Evolutionary conservation across 2,888 invertebrate species (phyloP).

Genomic region (Tetropium fuscum): DNA sequence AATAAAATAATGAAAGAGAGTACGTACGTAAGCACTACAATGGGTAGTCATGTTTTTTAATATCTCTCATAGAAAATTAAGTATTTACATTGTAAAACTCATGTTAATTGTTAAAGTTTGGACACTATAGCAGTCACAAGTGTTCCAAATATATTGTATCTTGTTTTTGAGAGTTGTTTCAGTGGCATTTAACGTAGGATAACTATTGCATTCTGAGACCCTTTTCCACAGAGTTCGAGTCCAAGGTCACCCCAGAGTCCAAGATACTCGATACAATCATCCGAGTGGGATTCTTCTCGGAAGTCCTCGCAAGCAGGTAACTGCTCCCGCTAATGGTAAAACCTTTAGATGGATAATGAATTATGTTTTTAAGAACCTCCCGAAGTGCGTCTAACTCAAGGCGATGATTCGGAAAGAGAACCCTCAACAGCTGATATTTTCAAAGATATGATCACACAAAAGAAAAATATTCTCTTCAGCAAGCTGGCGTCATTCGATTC

Average conservation of each 20-base stretch:
- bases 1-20: too few relatives aligned
- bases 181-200: too few relatives aligned
- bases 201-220: too few relatives aligned
- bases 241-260: conserved; percentile 77
- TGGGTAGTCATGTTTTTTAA: too few relatives aligned
- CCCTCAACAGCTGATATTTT: conserved; percentile 93
- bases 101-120: conserved; percentile 16
- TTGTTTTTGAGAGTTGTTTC: too few relatives aligned
- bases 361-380: conserved; percentile 67
- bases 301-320: conserved; percentile 77
- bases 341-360: neutral
- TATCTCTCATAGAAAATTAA: too few relatives aligned
- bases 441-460: conserved; percentile 93
- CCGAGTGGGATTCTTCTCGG: conserved; percentile 70
- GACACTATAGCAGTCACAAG: too few relatives aligned
- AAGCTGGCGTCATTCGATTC: conserved; percentile 92
- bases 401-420: conserved; percentile 73
- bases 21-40: too few relatives aligned
- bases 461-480: conserved; percentile 86
- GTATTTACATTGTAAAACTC: too few relatives aligned
- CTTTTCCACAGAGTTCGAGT: conserved; percentile 70
- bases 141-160: too few relatives aligned
- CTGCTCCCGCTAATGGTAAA: neutral
- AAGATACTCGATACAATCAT: conserved; percentile 69
- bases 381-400: conserved; percentile 71